A percentile compares a stretch with the other conserved stretches of the same genome.
Evolutionary conservation across 2,797 vertebrate genomes (phyloP).

Genomic region (Schizothorax lantsangensis): DNA sequence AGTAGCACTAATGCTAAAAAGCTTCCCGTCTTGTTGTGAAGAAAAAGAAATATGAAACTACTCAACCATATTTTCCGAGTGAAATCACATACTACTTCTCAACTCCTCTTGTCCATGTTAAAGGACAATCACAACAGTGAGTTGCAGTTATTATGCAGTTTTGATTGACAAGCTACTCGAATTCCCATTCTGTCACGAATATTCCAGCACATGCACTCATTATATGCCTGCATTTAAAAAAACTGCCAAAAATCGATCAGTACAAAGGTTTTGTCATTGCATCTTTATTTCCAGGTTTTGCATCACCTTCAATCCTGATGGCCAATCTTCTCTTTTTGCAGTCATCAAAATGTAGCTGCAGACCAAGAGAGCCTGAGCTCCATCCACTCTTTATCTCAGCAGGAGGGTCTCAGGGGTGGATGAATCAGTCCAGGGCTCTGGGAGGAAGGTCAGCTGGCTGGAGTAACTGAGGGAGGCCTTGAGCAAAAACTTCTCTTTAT

Average conservation of each 20-base stretch:
- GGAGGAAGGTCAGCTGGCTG: conserved; percentile 43
- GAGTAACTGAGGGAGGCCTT: conserved; percentile 30
- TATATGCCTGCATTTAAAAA: not conserved
- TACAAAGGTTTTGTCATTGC: conserved; percentile 70
- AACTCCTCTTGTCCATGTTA: not conserved
- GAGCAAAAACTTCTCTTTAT: conserved; percentile 26
- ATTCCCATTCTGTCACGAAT: not conserved
- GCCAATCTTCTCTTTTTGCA: conserved; percentile 60
- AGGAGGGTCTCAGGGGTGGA: conserved; percentile 32
- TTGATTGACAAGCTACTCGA: conserved; percentile 17
- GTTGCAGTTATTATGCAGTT: not conserved
- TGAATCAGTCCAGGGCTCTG: conserved; percentile 29
- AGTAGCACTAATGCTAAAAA: conserved; percentile 4
- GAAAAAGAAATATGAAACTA: not conserved
- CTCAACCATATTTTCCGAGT: not conserved
- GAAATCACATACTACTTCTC: not conserved
- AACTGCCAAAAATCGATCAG: not conserved
- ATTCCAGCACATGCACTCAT: not conserved
- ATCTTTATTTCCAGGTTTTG: conserved; percentile 81
- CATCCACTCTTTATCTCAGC: conserved; percentile 41
- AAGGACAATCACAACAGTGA: not conserved
- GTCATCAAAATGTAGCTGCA: conserved; percentile 29
- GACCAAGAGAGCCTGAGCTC: conserved; percentile 15
- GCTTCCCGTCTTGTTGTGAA: not conserved
- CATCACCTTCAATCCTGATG: conserved; percentile 77